These are phyloP conservation scores for Odontomyia ornata DNA, from an alignment of 2,888 invertebrate genomes.

Conservation along the genomic window DNA sequence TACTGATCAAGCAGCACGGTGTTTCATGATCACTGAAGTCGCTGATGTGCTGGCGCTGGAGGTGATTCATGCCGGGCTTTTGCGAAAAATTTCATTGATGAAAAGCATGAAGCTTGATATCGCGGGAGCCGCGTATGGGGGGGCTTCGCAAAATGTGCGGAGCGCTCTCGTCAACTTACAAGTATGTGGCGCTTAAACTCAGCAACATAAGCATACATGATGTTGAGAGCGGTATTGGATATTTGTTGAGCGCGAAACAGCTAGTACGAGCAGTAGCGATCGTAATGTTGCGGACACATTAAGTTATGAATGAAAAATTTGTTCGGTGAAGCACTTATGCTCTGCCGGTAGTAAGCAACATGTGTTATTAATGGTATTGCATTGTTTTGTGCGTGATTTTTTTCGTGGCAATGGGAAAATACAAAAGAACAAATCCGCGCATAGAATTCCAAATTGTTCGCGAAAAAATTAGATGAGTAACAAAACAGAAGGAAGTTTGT, in stretches of 20 bases:
- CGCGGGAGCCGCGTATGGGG: background rate
- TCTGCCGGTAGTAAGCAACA: too few relatives aligned
- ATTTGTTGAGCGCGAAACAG: too few relatives aligned
- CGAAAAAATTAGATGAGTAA: too few relatives aligned
- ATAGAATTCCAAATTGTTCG: too few relatives aligned
- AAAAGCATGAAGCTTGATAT: slow-evolving; percentile 12
- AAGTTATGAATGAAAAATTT: background rate
- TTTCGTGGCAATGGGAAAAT: too few relatives aligned
- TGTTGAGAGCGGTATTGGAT: background rate
- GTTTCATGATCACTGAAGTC: background rate
- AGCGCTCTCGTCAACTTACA: background rate
- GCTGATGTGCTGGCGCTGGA: slow-evolving; percentile 17
- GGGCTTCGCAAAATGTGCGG: background rate
- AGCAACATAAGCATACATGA: background rate
- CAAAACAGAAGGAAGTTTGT: too few relatives aligned
- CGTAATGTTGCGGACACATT: background rate
- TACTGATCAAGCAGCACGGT: slow-evolving; percentile 8
- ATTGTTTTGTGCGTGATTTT: too few relatives aligned
- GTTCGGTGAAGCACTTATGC: background rate
- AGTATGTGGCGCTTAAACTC: background rate
- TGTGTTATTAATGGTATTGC: too few relatives aligned
- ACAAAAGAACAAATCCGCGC: too few relatives aligned
- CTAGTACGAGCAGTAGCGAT: too few relatives aligned
- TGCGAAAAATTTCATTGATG: slow-evolving; percentile 42
- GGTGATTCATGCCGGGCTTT: slow-evolving; percentile 42